Evolutionary conservation across 2,888 invertebrate species (phyloP).

Genomic region (Tetramorium bicarinatum): DNA sequence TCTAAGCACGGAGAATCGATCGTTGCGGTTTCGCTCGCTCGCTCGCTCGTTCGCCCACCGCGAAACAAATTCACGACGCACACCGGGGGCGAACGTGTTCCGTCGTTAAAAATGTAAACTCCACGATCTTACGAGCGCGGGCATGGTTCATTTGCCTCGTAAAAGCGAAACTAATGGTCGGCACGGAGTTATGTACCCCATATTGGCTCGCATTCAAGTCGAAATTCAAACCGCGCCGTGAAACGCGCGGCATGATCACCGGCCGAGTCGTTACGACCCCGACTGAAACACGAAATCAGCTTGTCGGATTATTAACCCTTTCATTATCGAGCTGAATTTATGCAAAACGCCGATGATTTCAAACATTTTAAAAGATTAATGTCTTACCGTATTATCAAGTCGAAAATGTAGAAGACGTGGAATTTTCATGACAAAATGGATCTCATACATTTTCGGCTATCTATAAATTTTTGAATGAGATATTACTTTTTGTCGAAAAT

Average conservation of each 20-base stretch:
- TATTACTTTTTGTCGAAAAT: constrained; percentile 7
- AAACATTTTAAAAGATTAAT: constrained; percentile 35
- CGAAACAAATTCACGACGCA: constrained; percentile 50
- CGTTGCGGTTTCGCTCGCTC: constrained; percentile 48
- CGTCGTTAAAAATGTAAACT: constrained; percentile 58
- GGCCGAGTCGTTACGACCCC: constrained; percentile 29
- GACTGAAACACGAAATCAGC: constrained; percentile 47
- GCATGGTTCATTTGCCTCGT: constrained; percentile 67
- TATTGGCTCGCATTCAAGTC: constrained; percentile 71
- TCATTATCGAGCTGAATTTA: constrained; percentile 41
- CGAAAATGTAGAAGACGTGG: background rate
- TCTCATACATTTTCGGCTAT: background rate
- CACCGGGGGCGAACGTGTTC: constrained; percentile 46
- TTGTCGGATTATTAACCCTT: constrained; percentile 52
- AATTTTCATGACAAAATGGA: background rate
- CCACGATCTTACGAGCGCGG: constrained; percentile 50
- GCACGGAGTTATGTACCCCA: constrained; percentile 63
- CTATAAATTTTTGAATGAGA: background rate
- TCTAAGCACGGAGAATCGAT: constrained; percentile 50
- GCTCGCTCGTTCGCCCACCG: constrained; percentile 40
- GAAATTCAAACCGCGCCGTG: constrained; percentile 63
- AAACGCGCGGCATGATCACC: constrained; percentile 56
- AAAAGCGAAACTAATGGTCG: constrained; percentile 65
- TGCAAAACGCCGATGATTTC: constrained; percentile 33
- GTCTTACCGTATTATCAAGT: background rate